Evolutionary conservation across 1,140 invertebrate genomes (phyloP).

Genomic region (Hyles vespertilio): DNA sequence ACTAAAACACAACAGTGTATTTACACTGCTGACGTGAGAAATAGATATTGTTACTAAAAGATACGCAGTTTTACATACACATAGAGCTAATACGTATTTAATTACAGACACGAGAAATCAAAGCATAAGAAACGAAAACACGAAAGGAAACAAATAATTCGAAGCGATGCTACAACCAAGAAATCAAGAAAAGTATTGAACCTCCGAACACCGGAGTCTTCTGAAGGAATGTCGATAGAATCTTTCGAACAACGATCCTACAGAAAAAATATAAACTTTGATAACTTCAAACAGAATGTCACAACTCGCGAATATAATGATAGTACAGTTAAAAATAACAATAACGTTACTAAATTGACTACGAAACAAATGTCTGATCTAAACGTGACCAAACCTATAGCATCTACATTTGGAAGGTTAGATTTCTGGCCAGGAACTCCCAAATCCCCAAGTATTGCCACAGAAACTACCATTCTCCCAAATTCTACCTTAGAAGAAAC

Average conservation of each 20-base stretch:
- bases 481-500: too few species aligned
- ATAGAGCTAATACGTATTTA: not conserved
- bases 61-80: too few species aligned
- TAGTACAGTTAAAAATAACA: not conserved
- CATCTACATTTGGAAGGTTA: too few species aligned
- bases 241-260: not conserved
- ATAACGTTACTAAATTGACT: not conserved
- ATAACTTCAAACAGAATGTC: not conserved
- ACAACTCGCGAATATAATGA: not conserved
- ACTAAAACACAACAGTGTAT: too few species aligned
- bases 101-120: not conserved
- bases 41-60: too few species aligned
- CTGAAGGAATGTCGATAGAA: constrained; percentile 3
- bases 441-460: too few species aligned
- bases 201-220: not conserved
- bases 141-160: not conserved
- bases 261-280: not conserved
- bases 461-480: too few species aligned
- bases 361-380: not conserved
- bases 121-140: not conserved
- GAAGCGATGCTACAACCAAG: not conserved
- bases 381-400: not conserved
- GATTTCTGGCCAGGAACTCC: too few species aligned
- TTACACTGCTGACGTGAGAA: too few species aligned
- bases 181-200: not conserved